Evolutionary conservation across 2,113 vertebrate species (phyloP), one percentile per base, ranked within the genome.

Genomic region (Gracilinanus agilis): DNA sequence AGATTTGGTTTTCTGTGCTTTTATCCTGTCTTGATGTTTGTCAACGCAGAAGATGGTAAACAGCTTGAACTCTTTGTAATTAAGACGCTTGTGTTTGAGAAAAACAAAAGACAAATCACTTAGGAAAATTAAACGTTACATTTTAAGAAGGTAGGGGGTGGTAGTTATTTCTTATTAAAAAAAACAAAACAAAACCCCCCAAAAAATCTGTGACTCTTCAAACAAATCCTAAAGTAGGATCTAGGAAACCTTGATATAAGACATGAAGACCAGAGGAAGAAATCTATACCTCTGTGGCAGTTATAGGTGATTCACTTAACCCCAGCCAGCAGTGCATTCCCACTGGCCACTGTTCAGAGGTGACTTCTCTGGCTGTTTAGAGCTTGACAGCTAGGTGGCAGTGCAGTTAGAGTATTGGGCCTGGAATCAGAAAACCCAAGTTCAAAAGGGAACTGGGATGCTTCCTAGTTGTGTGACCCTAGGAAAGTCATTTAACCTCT

Each of bases 41-140:
- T 98, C 96, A 54, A 56, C 93, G 55, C 93, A 97, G 96, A 97
- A 98, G 95, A 95, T 95, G 40, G 97, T 96, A 75, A 98, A 98
- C 91, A 97, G 92, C 94, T 96, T 96, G 44, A 98, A 97, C 96
- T 98, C 97, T 92, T 96, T 96, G 44, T 97, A 97, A 97, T 90
- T 97, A 92, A 95, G 95, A 93, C 58, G 88, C 97, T 98, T 1
- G 40, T 92, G 94, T 95, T 88, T 55, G 89, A 88, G 54, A 9
- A 29, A 53, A 92, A 90, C 54, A 7, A 24, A 44, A 58, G 19
- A 24, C 54, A 93, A 96, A 94, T 90, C 5, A 91, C 58, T 53
- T 97, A 97, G 94, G 92, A 29, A 89, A 54, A 83, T 91, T 67
- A 54, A 49, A 90, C 96, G 93, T 54, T 91, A 44, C 53, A n/a